Base-by-base conservation (phyloP, 2,888 invertebrate genomes). In the Gastracanthus pulcherrimus region DNA sequence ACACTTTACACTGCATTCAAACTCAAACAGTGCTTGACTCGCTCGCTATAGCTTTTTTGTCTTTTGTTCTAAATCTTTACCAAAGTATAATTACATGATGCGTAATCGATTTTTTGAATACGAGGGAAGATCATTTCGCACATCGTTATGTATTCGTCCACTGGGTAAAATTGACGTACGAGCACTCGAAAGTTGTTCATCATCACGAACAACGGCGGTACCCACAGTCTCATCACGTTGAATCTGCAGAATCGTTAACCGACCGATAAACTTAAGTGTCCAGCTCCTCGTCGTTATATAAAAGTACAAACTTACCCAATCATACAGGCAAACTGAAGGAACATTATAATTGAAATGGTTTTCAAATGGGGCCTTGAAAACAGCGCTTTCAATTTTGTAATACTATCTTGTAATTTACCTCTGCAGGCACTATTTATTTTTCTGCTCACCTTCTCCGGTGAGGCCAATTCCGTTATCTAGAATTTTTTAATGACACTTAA, bases 261-360 rank as follows among this genome's bases (percentile, higher is more conserved):
- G 31, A 31, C 16, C 6, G n/a, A 26, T 26, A 19, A 26, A 26
- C 13, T 26, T 19, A 19, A 11, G 4, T 3, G 19, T 11, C 11
- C 3, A 41, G 13, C 16, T 16, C n/a, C 4, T 41, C 19, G n/a
- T 19, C 5, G 48, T 1, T 0, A 1, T 19, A 19, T 1, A 19
- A 13, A 3, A 48, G 19, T 2, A 19, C 9, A n/a, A 19, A 48
- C 48, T 92, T 92, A 95, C 96, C 95, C 94, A 88, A 95, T 92
- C 90, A 95, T 94, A 77, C 94, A 93, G 38, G 94, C 92, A 89
- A 94, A 94, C 86, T 95, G 95, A 85, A 96, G 93, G 0, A 92
- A 89, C 83, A 95, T 95, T 71, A 95, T 93, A 16, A 95, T 92
- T 13, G 94, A 80, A 3, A 96, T 93, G 90, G 94, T 93, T 9